Evolutionary conservation across 2,888 invertebrate genomes (phyloP).

Genomic region (Catocala nupta): DNA sequence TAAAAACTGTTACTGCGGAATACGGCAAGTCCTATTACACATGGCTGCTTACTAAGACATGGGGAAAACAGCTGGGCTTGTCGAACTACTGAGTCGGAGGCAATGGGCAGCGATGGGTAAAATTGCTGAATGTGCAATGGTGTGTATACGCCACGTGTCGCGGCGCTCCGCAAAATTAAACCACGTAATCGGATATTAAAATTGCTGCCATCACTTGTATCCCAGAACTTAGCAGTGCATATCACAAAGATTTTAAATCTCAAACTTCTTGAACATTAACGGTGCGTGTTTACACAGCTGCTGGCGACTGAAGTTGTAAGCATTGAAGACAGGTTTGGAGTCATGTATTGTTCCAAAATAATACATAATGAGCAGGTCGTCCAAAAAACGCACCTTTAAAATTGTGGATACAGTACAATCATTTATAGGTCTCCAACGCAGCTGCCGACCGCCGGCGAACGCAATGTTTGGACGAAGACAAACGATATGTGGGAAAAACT

Average conservation of each 20-base stretch:
- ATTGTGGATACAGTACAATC: conserved; percentile 75
- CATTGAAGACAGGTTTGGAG: conserved; percentile 13
- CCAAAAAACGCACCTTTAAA: conserved; percentile 68
- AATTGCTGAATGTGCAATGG: conserved; percentile 71
- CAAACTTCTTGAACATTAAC: not conserved
- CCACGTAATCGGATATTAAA: conserved; percentile 64
- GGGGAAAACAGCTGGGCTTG: conserved; percentile 57
- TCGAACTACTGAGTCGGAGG: conserved; percentile 70
- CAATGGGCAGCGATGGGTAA: conserved; percentile 70
- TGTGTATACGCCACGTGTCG: conserved; percentile 77
- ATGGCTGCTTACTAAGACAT: conserved; percentile 32
- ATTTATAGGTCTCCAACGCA: conserved; percentile 83
- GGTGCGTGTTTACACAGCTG: conserved; percentile 5
- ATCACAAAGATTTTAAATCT: not conserved
- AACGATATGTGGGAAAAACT: conserved; percentile 79
- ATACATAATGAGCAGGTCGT: conserved; percentile 57
- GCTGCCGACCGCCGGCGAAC: conserved; percentile 80
- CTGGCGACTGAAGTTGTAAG: conserved; percentile 11
- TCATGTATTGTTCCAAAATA: conserved; percentile 27
- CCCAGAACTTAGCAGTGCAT: conserved; percentile 37
- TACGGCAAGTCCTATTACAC: conserved; percentile 18
- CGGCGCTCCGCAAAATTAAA: conserved; percentile 52
- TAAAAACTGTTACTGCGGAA: conserved; percentile 11
- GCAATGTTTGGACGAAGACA: conserved; percentile 86
- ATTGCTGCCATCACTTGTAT: conserved; percentile 59